Evolutionary conservation across 2,888 invertebrate genomes (phyloP).

Genomic region (Drosophila subquinaria): DNA sequence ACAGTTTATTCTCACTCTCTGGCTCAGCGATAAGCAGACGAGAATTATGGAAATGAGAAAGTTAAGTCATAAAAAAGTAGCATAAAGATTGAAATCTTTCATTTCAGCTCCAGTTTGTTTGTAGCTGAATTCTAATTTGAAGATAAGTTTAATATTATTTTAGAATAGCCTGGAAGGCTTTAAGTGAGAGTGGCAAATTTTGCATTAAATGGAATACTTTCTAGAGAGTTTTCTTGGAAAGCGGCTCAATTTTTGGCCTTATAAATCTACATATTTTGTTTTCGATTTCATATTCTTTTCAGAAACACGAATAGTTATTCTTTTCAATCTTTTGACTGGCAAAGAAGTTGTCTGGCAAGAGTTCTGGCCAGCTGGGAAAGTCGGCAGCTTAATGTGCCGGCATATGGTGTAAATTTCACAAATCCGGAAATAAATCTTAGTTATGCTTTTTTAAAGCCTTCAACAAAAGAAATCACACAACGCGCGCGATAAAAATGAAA

Average conservation of each 20-base stretch:
- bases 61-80: slow-evolving; percentile 16
- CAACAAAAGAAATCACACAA: slow-evolving; percentile 51
- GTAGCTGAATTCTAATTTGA: not conserved
- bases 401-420: slow-evolving; percentile 71
- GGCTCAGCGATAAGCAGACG: slow-evolving; percentile 14
- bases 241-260: too few relatives aligned
- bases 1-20: slow-evolving; percentile 3
- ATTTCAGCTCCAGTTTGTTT: slow-evolving; percentile 5
- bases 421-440: slow-evolving; percentile 81
- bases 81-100: slow-evolving; percentile 31
- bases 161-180: not conserved
- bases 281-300: not conserved
- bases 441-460: slow-evolving; percentile 70
- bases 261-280: too few relatives aligned
- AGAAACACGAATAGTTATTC: slow-evolving; percentile 4
- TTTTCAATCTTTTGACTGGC: not conserved
- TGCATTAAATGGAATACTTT: not conserved
- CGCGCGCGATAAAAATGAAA: slow-evolving; percentile 54
- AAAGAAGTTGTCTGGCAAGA: slow-evolving; percentile 16
- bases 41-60: slow-evolving; percentile 40
- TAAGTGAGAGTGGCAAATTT: not conserved
- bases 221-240: not conserved
- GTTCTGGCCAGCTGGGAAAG: slow-evolving; percentile 49
- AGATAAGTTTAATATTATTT: not conserved
- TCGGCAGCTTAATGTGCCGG: slow-evolving; percentile 33